These are phyloP conservation scores for Neoseiulus cucumeris DNA, from an alignment of 1,140 invertebrate genomes.

Conservation along the genomic window DNA sequence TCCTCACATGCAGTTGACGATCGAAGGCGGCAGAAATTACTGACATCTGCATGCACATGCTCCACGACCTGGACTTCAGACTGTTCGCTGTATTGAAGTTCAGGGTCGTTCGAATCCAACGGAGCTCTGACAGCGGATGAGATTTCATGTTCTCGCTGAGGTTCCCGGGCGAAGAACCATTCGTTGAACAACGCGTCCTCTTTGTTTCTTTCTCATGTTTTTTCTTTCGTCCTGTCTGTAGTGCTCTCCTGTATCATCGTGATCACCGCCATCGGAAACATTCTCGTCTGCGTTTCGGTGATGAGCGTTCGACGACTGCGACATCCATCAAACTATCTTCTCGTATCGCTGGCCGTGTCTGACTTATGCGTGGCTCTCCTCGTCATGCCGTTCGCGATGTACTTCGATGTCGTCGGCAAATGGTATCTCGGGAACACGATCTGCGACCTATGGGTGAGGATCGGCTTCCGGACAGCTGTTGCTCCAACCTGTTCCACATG, in stretches of 20 bases:
- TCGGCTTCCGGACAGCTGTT: background rate
- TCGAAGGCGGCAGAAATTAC: too few species aligned
- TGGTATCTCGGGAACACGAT: conserved; percentile 63
- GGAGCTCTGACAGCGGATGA: too few species aligned
- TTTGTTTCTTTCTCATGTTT: too few species aligned
- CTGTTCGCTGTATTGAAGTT: too few species aligned
- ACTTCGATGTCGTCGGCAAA: conserved; percentile 50
- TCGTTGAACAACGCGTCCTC: too few species aligned
- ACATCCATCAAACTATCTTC: conserved; percentile 46
- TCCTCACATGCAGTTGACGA: too few species aligned
- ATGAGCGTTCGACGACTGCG: conserved; percentile 59
- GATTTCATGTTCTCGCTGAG: too few species aligned
- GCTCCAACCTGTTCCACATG: background rate
- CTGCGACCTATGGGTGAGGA: conserved; percentile 40
- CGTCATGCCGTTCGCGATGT: conserved; percentile 50
- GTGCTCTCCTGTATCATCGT: conserved; percentile 69
- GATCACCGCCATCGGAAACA: conserved; percentile 69
- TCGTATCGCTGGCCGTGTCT: conserved; percentile 68
- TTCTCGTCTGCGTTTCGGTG: conserved; percentile 63
- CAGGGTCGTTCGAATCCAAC: too few species aligned
- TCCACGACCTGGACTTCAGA: too few species aligned
- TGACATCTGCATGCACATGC: too few species aligned
- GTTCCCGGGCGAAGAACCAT: too few species aligned
- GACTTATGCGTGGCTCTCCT: conserved; percentile 51
- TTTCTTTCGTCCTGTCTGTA: background rate